Base-by-base conservation (phyloP, 2,113 vertebrate species). In the Alosa alosa region DNA sequence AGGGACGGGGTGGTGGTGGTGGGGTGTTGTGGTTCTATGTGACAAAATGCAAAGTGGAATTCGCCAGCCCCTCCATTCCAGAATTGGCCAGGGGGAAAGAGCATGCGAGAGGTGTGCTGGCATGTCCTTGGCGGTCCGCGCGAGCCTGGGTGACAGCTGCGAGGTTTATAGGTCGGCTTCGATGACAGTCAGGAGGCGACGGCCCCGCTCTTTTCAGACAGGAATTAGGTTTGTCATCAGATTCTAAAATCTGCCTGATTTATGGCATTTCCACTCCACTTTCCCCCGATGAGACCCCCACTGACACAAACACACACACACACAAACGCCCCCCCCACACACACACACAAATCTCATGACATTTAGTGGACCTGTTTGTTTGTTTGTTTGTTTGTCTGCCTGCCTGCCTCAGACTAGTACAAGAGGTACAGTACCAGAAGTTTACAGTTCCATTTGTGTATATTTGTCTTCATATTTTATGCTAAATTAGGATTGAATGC, bases 171-270 rank as follows among this genome's bases (percentile, higher is more conserved):
- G 93, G 91, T 92, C 89, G 10, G 93, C 93, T 97, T 96, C 93
- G 92, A 96, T 97, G 96, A 97, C 95, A 97, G 93, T 96, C 94
- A 87, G 92, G 93, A 93, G 94, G 92, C 91, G 92, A 92, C 86
- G 92, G 88, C 89, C 93, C 93, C 93, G 93, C 93, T 95, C 94
- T 95, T 94, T 95, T 94, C 91, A 95, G 94, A 93, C 93, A 95
- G 94, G 94, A 96, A 96, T 97, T 96, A 89, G 90, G 93, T 96
- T 97, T 97, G 95, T 96, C 96, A 95, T 96, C 96, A 96, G 94
- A 97, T 96, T 96, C 95, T 96, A 96, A 96, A 97, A 96, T 96
- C 94, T 92, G 50, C 90, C 89, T 97, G 96, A 97, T 96, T 96
- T 97, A 96, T 93, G 89, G 92, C 93, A 90, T 96, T 95, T 92